A percentile compares a stretch with the other conserved stretches of the same genome.
phyloP scores from a whole-genome alignment of 2,113 vertebrate species.

The Mugil cephalus region DNA sequence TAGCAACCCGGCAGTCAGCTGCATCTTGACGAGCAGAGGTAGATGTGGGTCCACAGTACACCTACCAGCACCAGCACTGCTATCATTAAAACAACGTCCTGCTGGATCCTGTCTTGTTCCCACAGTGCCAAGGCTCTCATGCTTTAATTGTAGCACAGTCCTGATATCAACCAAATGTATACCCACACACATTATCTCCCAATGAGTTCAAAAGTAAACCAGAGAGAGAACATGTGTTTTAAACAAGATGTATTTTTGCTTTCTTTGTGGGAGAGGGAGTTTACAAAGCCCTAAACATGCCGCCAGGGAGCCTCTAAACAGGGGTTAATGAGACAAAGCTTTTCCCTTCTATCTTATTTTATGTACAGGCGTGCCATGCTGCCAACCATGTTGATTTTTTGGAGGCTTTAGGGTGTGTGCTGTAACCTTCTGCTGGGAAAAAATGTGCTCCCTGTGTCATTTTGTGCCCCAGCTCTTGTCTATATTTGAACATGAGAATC shows the following conservation, averaged over 20 bases:
- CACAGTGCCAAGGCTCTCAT: conserved; percentile 13
- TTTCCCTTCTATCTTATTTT: conserved; percentile 45
- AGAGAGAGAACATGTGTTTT: conserved; percentile 14
- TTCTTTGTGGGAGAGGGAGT: conserved; percentile 35
- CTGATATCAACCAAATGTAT: conserved; percentile 16
- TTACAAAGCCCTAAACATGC: conserved; percentile 34
- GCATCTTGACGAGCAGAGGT: conserved; percentile 4
- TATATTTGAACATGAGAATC: conserved; percentile 76
- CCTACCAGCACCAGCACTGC: background rate
- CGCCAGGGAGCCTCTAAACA: conserved; percentile 35
- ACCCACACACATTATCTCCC: conserved; percentile 1
- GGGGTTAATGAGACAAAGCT: conserved; percentile 39
- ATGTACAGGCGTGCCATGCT: conserved; percentile 39
- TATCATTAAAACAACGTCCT: conserved; percentile 37
- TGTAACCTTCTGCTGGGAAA: conserved; percentile 65
- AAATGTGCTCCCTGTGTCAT: conserved; percentile 63
- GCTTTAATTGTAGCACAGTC: conserved; percentile 32
- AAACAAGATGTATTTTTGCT: conserved; percentile 25
- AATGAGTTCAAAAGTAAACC: conserved; percentile 31
- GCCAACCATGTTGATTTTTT: conserved; percentile 57
- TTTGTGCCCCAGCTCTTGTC: conserved; percentile 54
- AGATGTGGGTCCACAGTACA: conserved; percentile 59
- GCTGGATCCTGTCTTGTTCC: conserved; percentile 25
- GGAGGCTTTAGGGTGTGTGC: conserved; percentile 62
- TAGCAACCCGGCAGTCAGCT: conserved; percentile 42